Conservation (phyloP, 1,140 invertebrate genomes). For the Homarus americanus region DNA sequence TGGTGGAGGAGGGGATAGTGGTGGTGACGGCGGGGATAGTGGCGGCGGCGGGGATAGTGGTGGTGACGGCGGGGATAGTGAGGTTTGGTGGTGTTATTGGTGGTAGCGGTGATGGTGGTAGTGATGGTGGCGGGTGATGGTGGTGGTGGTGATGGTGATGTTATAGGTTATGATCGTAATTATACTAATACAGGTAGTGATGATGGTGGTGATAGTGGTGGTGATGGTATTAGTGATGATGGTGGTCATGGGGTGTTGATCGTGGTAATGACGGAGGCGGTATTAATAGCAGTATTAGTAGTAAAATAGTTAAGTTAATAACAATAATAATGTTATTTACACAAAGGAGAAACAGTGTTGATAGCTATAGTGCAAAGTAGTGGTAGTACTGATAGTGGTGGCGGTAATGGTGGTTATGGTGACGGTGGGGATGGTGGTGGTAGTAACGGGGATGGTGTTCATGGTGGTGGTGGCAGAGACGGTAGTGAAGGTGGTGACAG, state of each 20-base stretch:
- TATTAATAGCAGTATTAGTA: not conserved
- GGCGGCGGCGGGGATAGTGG: not conserved
- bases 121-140: not conserved
- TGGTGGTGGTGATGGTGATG: not conserved
- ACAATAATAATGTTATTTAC: too few species aligned
- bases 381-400: not conserved
- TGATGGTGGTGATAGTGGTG: not conserved
- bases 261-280: not conserved
- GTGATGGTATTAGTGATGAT: not conserved
- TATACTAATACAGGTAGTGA: constrained; percentile 5
- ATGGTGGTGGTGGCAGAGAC: too few species aligned
- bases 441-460: not conserved
- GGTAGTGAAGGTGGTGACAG: too few species aligned
- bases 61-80: not conserved
- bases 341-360: too few species aligned
- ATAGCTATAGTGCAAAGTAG: not conserved
- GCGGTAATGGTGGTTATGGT: not conserved
- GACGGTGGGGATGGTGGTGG: not conserved
- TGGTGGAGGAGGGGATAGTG: not conserved
- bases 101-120: not conserved
- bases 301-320: too few species aligned
- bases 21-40: not conserved
- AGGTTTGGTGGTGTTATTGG: not conserved
- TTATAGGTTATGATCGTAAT: not conserved
- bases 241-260: not conserved